Evolutionary conservation across 2,113 vertebrate species (phyloP).

Genomic region (Hippocampus barbouri): DNA sequence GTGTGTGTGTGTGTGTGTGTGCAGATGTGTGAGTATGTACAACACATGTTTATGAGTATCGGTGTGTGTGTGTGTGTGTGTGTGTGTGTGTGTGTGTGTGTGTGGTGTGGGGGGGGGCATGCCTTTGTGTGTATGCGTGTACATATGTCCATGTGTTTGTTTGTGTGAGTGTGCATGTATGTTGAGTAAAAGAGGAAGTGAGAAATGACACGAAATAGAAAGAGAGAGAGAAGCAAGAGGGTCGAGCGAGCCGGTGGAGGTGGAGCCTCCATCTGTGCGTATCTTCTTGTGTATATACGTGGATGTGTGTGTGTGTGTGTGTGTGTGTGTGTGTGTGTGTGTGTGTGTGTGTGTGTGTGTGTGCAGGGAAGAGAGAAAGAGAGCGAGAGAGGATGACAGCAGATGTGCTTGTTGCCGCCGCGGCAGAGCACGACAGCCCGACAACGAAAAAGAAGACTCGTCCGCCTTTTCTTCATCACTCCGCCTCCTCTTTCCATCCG

Average conservation of each 20-base stretch:
- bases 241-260: slow-evolving; percentile 56
- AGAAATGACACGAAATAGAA: slow-evolving; percentile 27
- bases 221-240: slow-evolving; percentile 38
- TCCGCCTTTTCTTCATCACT: slow-evolving; percentile 27
- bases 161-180: not conserved
- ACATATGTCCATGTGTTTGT: not conserved
- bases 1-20: slow-evolving; percentile 6
- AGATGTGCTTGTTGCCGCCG: slow-evolving; percentile 60
- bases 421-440: slow-evolving; percentile 54
- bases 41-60: too few relatives aligned
- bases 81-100: not conserved
- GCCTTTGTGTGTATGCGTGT: not conserved
- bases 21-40: not conserved
- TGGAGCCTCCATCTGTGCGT: slow-evolving; percentile 28
- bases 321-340: slow-evolving; percentile 17
- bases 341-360: slow-evolving; percentile 32
- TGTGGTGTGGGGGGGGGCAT: not conserved
- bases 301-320: not conserved
- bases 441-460: slow-evolving; percentile 39
- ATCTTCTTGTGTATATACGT: slow-evolving; percentile 25
- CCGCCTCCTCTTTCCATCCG: slow-evolving; percentile 25
- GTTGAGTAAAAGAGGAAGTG: slow-evolving; percentile 6
- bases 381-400: slow-evolving; percentile 39
- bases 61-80: not conserved
- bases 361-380: slow-evolving; percentile 1